Evolutionary conservation across 2,113 vertebrate genomes (phyloP).

Genomic region (Paralichthys olivaceus): DNA sequence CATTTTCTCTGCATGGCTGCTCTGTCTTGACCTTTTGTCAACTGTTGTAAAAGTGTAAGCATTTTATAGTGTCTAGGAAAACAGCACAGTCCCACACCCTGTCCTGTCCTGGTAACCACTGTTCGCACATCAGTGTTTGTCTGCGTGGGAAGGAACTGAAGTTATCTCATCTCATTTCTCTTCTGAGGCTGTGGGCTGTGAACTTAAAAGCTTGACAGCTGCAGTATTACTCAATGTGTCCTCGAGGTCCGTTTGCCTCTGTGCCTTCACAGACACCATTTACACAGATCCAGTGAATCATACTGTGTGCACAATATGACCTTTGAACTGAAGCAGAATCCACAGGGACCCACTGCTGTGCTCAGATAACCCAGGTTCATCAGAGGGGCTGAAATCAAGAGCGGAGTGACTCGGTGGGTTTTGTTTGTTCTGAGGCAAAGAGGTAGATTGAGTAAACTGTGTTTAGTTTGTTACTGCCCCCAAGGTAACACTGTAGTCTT

Average conservation of each 20-base stretch:
- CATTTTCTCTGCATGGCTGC: constrained; percentile 27
- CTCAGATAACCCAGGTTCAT: constrained; percentile 12
- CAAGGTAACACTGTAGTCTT: not conserved
- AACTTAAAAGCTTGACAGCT: constrained; percentile 7
- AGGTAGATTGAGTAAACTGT: constrained; percentile 18
- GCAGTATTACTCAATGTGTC: constrained; percentile 24
- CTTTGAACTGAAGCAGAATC: constrained; percentile 53
- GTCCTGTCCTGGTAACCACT: constrained; percentile 56
- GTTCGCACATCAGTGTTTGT: constrained; percentile 49
- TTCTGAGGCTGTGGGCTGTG: constrained; percentile 14
- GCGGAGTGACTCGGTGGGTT: constrained; percentile 13
- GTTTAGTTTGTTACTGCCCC: constrained; percentile 7
- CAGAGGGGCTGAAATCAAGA: constrained; percentile 42
- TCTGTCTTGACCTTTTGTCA: constrained; percentile 20
- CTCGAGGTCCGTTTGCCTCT: constrained; percentile 20
- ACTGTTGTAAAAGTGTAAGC: constrained; percentile 11
- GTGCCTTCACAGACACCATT: constrained; percentile 5
- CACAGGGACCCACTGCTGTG: constrained; percentile 40
- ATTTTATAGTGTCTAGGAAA: constrained; percentile 14
- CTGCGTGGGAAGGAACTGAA: constrained; percentile 58
- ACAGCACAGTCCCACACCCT: constrained; percentile 47
- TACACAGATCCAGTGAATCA: constrained; percentile 11
- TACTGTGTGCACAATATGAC: constrained; percentile 21
- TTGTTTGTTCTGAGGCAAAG: constrained; percentile 34
- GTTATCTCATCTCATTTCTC: constrained; percentile 52